phyloP scores from a whole-genome alignment of 37 sponge, comb jelly and placozoan genomes.

The Oscarella lobularis region DNA sequence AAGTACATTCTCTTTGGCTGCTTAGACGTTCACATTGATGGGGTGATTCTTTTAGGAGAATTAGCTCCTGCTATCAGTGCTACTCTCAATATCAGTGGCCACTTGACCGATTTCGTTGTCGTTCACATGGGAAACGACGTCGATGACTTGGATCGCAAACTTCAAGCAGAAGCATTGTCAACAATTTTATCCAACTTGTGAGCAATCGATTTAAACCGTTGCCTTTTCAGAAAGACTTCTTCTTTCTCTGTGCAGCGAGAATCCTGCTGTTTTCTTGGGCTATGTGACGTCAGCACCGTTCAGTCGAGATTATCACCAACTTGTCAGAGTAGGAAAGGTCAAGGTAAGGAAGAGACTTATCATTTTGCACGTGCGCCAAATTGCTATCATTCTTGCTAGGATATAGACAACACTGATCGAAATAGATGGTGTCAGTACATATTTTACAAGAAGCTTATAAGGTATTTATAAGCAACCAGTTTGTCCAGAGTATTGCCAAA shows the following conservation, averaged over 20 bases:
- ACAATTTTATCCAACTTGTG: not conserved
- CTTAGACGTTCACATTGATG: not conserved
- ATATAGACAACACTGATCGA: constrained; percentile 33
- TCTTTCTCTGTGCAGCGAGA: not conserved
- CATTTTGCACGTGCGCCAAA: not conserved
- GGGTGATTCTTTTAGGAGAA: constrained; percentile 18
- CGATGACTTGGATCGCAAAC: constrained; percentile 12
- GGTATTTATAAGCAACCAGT: constrained; percentile 7
- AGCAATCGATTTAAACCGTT: not conserved
- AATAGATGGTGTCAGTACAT: constrained; percentile 40
- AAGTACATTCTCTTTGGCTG: not conserved
- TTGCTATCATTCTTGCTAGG: constrained; percentile 12
- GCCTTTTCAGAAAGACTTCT: not conserved
- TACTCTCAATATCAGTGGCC: constrained; percentile 36
- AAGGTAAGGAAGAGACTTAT: not conserved
- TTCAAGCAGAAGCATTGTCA: constrained; percentile 8
- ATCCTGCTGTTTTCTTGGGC: constrained; percentile 9
- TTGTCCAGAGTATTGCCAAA: not conserved
- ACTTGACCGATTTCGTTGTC: constrained; percentile 23
- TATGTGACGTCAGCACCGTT: constrained; percentile 10
- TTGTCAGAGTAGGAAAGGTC: constrained; percentile 1
- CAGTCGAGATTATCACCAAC: constrained; percentile 8
- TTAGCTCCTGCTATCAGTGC: constrained; percentile 34
- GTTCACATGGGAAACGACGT: constrained; percentile 46
- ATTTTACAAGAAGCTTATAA: constrained; percentile 38